Evolutionary conservation across 2,113 vertebrate genomes (phyloP), one percentile per base, ranked within the genome.

Genomic region (Hypomesus transpacificus): DNA sequence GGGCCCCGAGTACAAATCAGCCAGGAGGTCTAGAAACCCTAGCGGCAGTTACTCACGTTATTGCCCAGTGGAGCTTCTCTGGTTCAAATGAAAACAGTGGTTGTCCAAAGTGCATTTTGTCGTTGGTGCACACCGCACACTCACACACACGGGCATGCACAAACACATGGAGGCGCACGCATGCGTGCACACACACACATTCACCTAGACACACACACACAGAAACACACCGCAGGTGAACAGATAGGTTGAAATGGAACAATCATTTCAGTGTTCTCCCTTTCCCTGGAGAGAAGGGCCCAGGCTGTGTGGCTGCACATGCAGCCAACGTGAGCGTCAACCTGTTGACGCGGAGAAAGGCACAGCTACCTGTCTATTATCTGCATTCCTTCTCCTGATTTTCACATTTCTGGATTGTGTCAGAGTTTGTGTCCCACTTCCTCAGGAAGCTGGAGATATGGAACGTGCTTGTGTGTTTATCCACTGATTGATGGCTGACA

Each of bases 321-420:
- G 68, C 17, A 75, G 53, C 22, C 60, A 82, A 69, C 31, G 31
- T 73, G 70, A 88, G 81, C 82, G 64, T 80, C 80, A 73, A 51
- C 61, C 63, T 67, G 67, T 69, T 69, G 13, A 61, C 76, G 75
- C 78, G 82, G 85, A 58, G 53, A 76, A 78, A 76, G 75, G 76
- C 80, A 72, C 46, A 57, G 81, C 78, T 75, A 81, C 78, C 81
- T 84, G 77, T 75, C 78, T 78, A 80, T 80, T 82, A 85, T 74
- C 14, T 67, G 60, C 73, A 82, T 86, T 85, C 82, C 61, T 83
- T 60, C 72, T 66, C 76, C 68, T 57, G 64, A 13, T 13, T 3
- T 57, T 70, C 8, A 62, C 71, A 81, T 68, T 72, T 65, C 71
- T 13, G 39, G 46, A 65, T 78, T 83, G 73, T 76, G 73, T 58